Evolutionary conservation across 2,797 vertebrate genomes (phyloP).

Genomic region (Threskiornis aethiopicus): DNA sequence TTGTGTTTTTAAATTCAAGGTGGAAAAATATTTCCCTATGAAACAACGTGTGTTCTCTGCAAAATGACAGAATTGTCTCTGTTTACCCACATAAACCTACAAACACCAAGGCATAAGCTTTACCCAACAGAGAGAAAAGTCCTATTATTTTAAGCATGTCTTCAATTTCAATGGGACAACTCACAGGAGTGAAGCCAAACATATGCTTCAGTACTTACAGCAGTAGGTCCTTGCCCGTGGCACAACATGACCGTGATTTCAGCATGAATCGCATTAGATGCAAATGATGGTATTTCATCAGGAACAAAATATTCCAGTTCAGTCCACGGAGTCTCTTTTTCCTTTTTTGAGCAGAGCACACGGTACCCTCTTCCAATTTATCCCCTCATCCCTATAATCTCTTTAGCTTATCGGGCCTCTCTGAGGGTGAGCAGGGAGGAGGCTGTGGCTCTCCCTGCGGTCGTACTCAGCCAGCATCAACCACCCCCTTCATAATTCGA

Average conservation of each 20-base stretch:
- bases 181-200: background rate
- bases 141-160: background rate
- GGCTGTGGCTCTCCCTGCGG: background rate
- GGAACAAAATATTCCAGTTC: background rate
- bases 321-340: background rate
- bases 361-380: background rate
- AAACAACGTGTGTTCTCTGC: background rate
- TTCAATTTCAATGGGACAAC: background rate
- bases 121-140: background rate
- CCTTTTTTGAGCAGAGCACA: background rate
- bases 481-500: background rate
- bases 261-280: background rate
- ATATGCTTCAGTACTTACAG: background rate
- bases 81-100: background rate
- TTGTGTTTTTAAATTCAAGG: background rate
- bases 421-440: background rate
- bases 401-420: background rate
- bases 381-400: background rate
- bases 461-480: background rate
- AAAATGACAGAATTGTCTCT: background rate
- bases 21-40: background rate
- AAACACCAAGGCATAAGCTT: background rate
- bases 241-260: background rate
- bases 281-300: background rate
- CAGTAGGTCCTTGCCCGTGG: background rate